A percentile compares a stretch with the other conserved stretches of the same genome.
Evolutionary conservation across 2,888 invertebrate genomes (phyloP).

Genomic region (Ommatoiulus sabulosus): DNA sequence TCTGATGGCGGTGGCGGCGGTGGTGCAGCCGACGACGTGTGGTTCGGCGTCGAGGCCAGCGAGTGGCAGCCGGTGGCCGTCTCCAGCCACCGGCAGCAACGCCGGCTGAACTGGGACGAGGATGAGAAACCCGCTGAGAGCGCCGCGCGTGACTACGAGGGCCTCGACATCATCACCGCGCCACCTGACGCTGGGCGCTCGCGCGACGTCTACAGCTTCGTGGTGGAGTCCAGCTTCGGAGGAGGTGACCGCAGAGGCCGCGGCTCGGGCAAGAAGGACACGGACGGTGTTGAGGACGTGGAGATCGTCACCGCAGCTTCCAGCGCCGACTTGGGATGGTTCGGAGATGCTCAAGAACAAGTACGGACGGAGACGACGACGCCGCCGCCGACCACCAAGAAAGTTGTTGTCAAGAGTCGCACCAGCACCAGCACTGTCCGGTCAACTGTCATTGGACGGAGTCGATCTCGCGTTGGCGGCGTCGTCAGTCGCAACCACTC

Average conservation of each 20-base stretch:
- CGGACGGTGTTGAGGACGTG: background rate
- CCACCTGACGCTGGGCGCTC: slow-evolving; percentile 17
- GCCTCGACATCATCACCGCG: slow-evolving; percentile 56
- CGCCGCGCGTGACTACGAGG: background rate
- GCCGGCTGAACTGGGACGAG: background rate
- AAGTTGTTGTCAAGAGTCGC: background rate
- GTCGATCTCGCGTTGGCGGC: background rate
- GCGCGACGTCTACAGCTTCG: slow-evolving; percentile 54
- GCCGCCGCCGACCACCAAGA: background rate
- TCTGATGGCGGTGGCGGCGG: background rate
- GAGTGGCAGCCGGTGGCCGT: slow-evolving; percentile 51
- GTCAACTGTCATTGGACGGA: background rate
- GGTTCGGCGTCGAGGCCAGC: slow-evolving; percentile 52
- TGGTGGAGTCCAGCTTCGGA: slow-evolving; percentile 54
- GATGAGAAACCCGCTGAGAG: background rate
- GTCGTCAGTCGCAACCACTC: background rate
- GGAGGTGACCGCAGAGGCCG: background rate
- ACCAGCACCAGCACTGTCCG: slow-evolving; percentile 25
- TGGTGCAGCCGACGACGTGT: slow-evolving; percentile 25
- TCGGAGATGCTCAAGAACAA: background rate
- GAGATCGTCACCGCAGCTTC: slow-evolving; percentile 53
- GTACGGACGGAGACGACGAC: background rate
- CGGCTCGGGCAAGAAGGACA: background rate
- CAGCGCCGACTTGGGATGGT: slow-evolving; percentile 52
- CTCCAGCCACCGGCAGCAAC: slow-evolving; percentile 49